These are phyloP conservation scores for Drosophila micromelanica DNA, from an alignment of 1,140 invertebrate genomes.

Conservation along the genomic window DNA sequence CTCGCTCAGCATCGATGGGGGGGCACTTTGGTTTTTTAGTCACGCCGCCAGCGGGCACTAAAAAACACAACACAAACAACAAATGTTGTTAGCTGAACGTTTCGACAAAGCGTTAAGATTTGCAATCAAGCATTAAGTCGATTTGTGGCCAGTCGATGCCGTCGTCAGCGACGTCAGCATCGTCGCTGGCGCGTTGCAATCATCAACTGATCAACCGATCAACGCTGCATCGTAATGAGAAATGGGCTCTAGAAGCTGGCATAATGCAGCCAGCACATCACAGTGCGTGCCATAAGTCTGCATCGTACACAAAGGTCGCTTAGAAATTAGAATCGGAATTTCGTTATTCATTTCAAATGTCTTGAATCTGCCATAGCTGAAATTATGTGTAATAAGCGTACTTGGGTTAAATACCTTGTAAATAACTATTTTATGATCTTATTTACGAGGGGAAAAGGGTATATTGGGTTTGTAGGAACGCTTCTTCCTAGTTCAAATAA, in stretches of 20 bases:
- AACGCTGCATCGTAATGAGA: constrained; percentile 32
- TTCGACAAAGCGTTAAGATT: constrained; percentile 76
- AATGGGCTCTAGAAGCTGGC: constrained; percentile 26
- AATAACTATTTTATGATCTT: too few species aligned
- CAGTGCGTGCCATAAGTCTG: constrained; percentile 28
- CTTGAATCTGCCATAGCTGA: too few species aligned
- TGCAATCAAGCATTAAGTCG: constrained; percentile 77
- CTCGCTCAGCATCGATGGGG: not conserved
- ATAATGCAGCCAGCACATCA: constrained; percentile 11
- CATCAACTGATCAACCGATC: constrained; percentile 38
- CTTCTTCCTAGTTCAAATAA: too few species aligned
- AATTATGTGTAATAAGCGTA: too few species aligned
- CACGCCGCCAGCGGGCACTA: constrained; percentile 42
- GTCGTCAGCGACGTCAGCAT: constrained; percentile 15
- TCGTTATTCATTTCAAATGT: not conserved
- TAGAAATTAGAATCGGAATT: not conserved
- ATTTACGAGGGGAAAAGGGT: too few species aligned
- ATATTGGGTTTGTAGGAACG: too few species aligned
- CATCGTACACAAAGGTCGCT: not conserved
- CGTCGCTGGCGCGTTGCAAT: constrained; percentile 56
- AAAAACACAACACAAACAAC: constrained; percentile 27
- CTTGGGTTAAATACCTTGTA: too few species aligned
- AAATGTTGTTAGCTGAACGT: constrained; percentile 71
- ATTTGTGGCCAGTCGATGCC: constrained; percentile 58
- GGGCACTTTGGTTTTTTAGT: constrained; percentile 32